These are phyloP conservation scores for Lucilia cuprina DNA, from an alignment of 1,140 invertebrate species.

Conservation along the genomic window DNA sequence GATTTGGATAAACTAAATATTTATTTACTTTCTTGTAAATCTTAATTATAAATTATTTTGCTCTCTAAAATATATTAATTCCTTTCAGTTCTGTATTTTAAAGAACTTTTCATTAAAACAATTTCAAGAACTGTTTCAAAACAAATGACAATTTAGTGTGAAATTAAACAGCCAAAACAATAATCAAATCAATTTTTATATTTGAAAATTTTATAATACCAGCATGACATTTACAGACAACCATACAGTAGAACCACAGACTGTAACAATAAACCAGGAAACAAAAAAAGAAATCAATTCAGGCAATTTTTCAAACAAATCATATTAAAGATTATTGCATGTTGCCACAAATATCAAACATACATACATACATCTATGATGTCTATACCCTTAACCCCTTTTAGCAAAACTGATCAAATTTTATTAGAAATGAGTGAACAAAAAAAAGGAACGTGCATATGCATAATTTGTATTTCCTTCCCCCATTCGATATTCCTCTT, in stretches of 20 bases:
- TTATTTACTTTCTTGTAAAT: no score
- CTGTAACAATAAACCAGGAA: not conserved
- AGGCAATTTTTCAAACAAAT: not conserved
- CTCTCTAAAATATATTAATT: no score
- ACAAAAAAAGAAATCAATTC: no score
- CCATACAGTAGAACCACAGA: not conserved
- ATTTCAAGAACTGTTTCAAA: not conserved
- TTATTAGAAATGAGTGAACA: not conserved
- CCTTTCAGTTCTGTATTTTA: not conserved
- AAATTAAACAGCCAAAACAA: not conserved
- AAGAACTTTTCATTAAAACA: not conserved
- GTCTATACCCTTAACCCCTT: not conserved
- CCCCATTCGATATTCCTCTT: not conserved
- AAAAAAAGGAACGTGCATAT: not conserved
- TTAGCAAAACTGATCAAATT: no score
- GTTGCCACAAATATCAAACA: not conserved
- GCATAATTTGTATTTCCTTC: constrained; percentile 14
- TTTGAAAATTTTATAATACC: not conserved
- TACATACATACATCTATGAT: not conserved
- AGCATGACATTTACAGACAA: not conserved
- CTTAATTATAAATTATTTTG: no score
- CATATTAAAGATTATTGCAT: not conserved
- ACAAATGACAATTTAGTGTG: not conserved
- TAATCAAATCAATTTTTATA: not conserved
- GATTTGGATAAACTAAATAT: no score